phyloP scores from a whole-genome alignment of 2,888 invertebrate species.

The Caenorhabditis sp. region DNA sequence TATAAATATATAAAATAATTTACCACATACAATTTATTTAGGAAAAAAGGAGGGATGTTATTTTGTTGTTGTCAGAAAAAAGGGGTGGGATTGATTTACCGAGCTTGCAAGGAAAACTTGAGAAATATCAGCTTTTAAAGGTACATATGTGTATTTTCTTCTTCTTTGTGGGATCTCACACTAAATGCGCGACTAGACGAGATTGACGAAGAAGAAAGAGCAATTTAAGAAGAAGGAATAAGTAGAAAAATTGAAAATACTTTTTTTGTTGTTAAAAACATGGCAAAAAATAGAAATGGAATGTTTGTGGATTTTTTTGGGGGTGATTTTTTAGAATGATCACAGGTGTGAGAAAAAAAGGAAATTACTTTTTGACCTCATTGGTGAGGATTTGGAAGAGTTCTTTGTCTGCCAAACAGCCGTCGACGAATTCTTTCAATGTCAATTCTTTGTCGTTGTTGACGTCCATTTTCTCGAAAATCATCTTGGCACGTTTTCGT shows the following conservation, averaged over 20 bases:
- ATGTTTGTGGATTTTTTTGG: constrained; percentile 1
- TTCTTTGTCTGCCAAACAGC: constrained; percentile 71
- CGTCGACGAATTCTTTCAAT: constrained; percentile 80
- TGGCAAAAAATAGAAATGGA: constrained; percentile 2
- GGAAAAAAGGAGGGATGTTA: constrained; percentile 10
- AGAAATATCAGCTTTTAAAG: constrained; percentile 1
- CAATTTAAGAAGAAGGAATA: constrained; percentile 8
- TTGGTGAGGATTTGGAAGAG: constrained; percentile 72
- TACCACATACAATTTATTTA: constrained; percentile 42
- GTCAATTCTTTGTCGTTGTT: constrained; percentile 86
- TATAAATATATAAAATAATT: constrained; percentile 23
- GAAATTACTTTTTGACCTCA: constrained; percentile 68
- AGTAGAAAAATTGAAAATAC: constrained; percentile 8
- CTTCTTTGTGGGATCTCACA: constrained; percentile 4
- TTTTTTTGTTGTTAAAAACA: not conserved
- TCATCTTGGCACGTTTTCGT: constrained; percentile 96
- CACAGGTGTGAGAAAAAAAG: constrained; percentile 4
- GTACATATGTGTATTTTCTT: constrained; percentile 7
- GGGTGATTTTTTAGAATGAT: not conserved
- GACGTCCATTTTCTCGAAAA: constrained; percentile 98
- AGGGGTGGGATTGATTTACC: constrained; percentile 8
- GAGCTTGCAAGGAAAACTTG: constrained; percentile 19
- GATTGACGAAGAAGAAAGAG: constrained; percentile 5
- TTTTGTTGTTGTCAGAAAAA: constrained; percentile 2
- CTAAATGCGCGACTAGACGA: constrained; percentile 1